These are phyloP conservation scores for Drosophila algonquin DNA, from an alignment of 2,888 invertebrate genomes.

Conservation along the genomic window DNA sequence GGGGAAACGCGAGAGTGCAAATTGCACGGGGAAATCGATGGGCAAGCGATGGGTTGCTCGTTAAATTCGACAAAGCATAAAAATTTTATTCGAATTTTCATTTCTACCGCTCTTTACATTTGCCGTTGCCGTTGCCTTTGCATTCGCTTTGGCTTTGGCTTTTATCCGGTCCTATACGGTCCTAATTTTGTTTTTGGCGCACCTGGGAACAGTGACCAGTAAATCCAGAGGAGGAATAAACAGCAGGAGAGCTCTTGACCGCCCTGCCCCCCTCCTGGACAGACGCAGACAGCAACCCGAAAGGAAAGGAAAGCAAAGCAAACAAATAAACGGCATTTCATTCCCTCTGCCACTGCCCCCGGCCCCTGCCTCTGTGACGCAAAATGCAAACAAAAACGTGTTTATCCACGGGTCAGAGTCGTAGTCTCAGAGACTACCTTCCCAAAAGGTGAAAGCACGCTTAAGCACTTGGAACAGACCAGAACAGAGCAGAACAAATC, in stretches of 20 bases:
- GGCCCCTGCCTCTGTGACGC: not conserved
- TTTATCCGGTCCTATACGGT: not conserved
- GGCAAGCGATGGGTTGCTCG: constrained; percentile 52
- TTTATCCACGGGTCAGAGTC: constrained; percentile 36
- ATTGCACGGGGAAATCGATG: constrained; percentile 55
- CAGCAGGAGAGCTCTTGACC: constrained; percentile 24
- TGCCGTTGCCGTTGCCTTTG: no score
- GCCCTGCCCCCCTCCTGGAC: not conserved
- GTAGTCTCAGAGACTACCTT: not conserved
- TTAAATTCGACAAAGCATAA: constrained; percentile 69
- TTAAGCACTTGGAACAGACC: constrained; percentile 19
- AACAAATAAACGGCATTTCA: constrained; percentile 26
- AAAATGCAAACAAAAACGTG: constrained; percentile 55
- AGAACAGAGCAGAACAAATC: not conserved
- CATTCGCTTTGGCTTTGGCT: not conserved
- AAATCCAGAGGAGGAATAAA: constrained; percentile 36
- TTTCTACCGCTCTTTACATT: constrained; percentile 25
- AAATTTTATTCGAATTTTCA: constrained; percentile 66
- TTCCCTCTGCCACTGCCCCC: not conserved
- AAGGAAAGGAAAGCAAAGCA: constrained; percentile 4
- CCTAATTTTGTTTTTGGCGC: constrained; percentile 54
- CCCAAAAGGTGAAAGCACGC: constrained; percentile 63
- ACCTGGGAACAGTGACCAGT: constrained; percentile 49
- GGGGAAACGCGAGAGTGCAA: constrained; percentile 29
- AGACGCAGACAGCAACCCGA: constrained; percentile 31